These are phyloP conservation scores for Pristis pectinata DNA, from an alignment of 2,797 vertebrate genomes.

Conservation along the genomic window DNA sequence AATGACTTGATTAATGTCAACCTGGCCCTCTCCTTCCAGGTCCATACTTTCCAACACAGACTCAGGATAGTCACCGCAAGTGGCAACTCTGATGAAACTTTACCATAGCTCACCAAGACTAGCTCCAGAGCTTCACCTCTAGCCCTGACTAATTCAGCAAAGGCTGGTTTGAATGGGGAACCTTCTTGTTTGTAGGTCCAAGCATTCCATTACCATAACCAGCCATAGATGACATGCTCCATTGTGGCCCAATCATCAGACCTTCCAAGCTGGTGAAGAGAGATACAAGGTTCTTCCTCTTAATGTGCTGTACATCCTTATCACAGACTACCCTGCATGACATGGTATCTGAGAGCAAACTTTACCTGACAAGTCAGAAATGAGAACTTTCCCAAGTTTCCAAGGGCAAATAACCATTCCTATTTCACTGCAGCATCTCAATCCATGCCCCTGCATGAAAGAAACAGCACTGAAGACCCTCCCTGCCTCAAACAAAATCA, in stretches of 20 bases:
- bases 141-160: neutral
- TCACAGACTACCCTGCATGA: neutral
- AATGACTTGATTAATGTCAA: too few relatives aligned
- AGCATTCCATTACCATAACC: neutral
- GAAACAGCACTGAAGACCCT: neutral
- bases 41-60: neutral
- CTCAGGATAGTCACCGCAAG: neutral
- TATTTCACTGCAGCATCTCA: neutral
- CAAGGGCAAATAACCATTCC: neutral
- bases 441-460: neutral
- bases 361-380: neutral
- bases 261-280: neutral
- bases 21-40: neutral
- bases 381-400: neutral
- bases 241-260: neutral
- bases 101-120: too few relatives aligned
- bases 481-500: neutral
- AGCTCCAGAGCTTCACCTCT: neutral
- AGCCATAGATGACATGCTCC: neutral
- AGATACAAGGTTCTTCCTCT: neutral
- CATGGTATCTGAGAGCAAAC: neutral
- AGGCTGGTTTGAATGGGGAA: neutral
- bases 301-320: neutral
- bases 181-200: neutral
- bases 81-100: neutral